Percentiles rank a stretch among this genome's conserved stretches.
phyloP scores from a whole-genome alignment of 2,113 vertebrate species.

The Leptocoma aspasia region DNA sequence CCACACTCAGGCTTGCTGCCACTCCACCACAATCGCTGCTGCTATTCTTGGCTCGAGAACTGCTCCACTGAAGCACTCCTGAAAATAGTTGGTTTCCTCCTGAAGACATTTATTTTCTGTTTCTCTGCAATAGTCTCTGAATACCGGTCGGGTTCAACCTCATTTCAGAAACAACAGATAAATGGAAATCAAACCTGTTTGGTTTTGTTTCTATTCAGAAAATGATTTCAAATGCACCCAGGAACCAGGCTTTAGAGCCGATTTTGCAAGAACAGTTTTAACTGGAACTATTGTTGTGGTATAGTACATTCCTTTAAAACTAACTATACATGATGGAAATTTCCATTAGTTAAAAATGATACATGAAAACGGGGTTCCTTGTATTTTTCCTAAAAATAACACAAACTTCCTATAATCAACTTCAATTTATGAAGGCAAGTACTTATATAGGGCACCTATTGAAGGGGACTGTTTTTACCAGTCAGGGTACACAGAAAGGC shows the following conservation, averaged over 20 bases:
- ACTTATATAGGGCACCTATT: neutral
- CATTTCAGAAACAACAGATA: neutral
- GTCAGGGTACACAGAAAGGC: neutral
- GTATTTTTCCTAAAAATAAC: neutral
- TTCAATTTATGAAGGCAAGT: neutral
- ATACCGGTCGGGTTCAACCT: neutral
- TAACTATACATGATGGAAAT: neutral
- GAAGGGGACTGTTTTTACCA: neutral
- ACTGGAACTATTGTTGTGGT: neutral
- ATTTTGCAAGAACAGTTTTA: neutral
- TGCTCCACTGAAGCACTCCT: slow-evolving; percentile 2
- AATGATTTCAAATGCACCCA: neutral
- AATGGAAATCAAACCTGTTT: neutral
- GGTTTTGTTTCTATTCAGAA: neutral
- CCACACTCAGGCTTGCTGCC: neutral
- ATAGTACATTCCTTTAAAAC: neutral
- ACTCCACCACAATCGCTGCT: neutral
- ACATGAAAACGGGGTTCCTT: neutral
- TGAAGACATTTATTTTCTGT: neutral
- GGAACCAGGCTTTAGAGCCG: neutral
- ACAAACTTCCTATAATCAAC: neutral
- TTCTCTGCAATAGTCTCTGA: neutral
- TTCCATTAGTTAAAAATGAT: neutral
- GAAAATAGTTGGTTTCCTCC: neutral
- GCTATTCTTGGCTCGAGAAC: slow-evolving; percentile 5